Conservation (phyloP, 2,113 vertebrate species). For the Gorsachius goisagi region DNA sequence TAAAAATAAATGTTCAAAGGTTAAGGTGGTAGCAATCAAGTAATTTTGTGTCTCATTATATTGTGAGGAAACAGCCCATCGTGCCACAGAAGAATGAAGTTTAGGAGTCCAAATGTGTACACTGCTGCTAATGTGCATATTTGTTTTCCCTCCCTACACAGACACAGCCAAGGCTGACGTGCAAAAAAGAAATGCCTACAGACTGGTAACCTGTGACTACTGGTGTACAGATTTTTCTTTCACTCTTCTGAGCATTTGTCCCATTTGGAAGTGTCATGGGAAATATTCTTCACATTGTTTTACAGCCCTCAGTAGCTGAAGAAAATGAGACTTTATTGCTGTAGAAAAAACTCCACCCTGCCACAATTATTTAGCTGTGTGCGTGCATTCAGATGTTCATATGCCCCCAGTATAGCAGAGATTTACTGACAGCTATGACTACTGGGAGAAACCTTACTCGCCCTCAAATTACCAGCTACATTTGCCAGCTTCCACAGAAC, state of each 20-base stretch:
- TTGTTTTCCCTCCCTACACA: not conserved
- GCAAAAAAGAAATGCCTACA: not conserved
- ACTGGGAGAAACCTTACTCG: not conserved
- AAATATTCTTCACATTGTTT: slow-evolving; percentile 5
- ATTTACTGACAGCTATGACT: not conserved
- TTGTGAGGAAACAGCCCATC: not conserved
- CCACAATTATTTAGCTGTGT: not conserved
- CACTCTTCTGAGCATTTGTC: not conserved
- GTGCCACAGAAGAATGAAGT: not conserved
- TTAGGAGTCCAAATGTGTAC: not conserved
- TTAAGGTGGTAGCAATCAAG: not conserved
- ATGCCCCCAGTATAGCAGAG: not conserved
- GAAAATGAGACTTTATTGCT: not conserved
- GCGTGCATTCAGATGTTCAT: not conserved
- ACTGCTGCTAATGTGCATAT: not conserved
- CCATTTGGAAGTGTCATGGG: not conserved
- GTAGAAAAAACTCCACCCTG: not conserved
- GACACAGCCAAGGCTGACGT: not conserved
- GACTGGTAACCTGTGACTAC: not conserved
- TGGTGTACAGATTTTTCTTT: not conserved
- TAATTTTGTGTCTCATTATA: not conserved
- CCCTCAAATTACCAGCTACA: not conserved
- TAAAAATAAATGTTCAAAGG: not conserved
- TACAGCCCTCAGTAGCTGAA: not conserved
- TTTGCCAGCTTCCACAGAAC: not conserved